A percentile compares a stretch with the other conserved stretches of the same genome.
Evolutionary conservation across 2,888 invertebrate species (phyloP).

Genomic region (Merodon equestris): DNA sequence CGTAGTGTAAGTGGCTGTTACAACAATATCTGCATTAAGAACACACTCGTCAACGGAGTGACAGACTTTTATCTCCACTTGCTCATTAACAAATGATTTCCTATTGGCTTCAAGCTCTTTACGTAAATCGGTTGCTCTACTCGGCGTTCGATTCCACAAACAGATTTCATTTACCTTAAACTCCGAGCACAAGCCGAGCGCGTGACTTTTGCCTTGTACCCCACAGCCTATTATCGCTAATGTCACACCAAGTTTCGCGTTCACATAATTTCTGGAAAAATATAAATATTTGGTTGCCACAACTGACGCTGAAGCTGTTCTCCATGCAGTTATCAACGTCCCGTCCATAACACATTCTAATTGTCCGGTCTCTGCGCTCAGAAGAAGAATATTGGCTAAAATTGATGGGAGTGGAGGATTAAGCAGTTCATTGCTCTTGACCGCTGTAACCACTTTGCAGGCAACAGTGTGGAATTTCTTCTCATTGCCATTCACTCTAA

Average conservation of each 20-base stretch:
- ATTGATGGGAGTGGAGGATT: constrained; percentile 77
- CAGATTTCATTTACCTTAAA: constrained; percentile 80
- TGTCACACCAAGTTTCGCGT: constrained; percentile 60
- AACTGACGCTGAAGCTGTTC: constrained; percentile 82
- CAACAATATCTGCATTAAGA: constrained; percentile 82
- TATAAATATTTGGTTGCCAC: constrained; percentile 81
- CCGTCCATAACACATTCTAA: constrained; percentile 79
- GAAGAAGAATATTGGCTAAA: constrained; percentile 79
- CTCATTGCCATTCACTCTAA: constrained; percentile 18
- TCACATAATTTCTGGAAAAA: constrained; percentile 70
- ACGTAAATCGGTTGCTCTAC: constrained; percentile 75
- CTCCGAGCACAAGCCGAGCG: constrained; percentile 79
- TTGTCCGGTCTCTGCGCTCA: constrained; percentile 78
- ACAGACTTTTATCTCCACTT: constrained; percentile 67
- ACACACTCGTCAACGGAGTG: constrained; percentile 79
- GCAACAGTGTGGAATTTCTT: constrained; percentile 75
- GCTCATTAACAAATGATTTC: constrained; percentile 55
- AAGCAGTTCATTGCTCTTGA: constrained; percentile 75
- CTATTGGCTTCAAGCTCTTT: constrained; percentile 73
- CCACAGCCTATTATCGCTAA: constrained; percentile 81
- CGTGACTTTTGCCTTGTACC: constrained; percentile 80
- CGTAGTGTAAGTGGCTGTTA: constrained; percentile 81
- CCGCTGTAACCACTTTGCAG: constrained; percentile 80
- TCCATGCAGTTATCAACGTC: constrained; percentile 81
- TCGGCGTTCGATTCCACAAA: constrained; percentile 81